Evolutionary conservation across 1,140 invertebrate species (phyloP), one percentile per base, ranked within the genome.

Genomic region (Notospermus geniculatus): DNA sequence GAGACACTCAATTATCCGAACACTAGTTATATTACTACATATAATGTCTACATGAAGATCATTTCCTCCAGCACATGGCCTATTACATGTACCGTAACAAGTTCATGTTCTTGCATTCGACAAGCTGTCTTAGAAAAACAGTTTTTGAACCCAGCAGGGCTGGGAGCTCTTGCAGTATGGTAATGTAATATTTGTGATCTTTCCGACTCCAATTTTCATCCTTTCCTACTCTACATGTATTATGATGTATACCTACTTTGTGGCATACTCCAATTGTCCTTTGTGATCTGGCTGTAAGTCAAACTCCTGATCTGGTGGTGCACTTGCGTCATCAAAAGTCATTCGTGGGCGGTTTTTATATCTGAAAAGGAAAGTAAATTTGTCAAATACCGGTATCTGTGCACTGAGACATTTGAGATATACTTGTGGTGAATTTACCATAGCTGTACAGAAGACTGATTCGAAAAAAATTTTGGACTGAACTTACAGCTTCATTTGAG

Each of bases 261-360:
- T 88, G 28, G 88, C 83, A 84, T 97, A 97, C 82, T 97, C 94
- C 50, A 95, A 78, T 57, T 87, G 81, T 39, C 92, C 94, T 58
- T 84, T 82, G 52, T 81, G 82, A 81, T 98, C 94, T 63, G 85
- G 86, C 63, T 88, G 86, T 36, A 97, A 77, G 65, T 96, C 90
- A 86, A 97, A 95, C 78, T 94, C 90, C 83, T 98, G 93, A 77
- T 97, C 93, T 17, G 91, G 81, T 70, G 85, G 81, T 45, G 77
- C 75, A 2, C 71, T 67, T 11, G 86, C 84, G 83, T 96, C 90
- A 85, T 97, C 94, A 84, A 97, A 98, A 41, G 90, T 91, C 93
- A 97, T 96, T 67, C 89, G 85, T 28, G 91, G 91, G 62, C 90
- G 85, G 81, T 97, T 97, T 83, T 96, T 96, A 79, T 87, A 96